Conservation (phyloP, 2,113 vertebrate species). For the Semnopithecus entellus region DNA sequence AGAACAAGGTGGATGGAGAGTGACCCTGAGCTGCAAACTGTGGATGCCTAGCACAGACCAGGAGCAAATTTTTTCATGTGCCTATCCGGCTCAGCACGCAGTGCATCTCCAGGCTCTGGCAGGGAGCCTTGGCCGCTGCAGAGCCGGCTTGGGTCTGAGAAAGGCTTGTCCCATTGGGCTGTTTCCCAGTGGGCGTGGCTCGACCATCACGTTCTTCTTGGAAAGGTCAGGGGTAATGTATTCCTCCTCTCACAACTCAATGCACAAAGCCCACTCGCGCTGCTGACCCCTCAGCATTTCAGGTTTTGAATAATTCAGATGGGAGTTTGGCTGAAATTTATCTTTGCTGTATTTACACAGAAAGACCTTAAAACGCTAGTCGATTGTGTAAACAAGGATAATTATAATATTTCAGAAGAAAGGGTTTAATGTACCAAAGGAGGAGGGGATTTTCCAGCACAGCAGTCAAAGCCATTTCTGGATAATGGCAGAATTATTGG, state of each 20-base stretch:
- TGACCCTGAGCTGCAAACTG: background rate
- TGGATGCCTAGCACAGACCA: background rate
- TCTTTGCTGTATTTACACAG: conserved; percentile 70
- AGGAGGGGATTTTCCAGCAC: background rate
- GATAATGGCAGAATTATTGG: background rate
- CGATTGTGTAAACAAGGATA: conserved; percentile 58
- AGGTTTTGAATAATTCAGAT: conserved; percentile 25
- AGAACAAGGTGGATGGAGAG: background rate
- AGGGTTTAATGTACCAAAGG: background rate
- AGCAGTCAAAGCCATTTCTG: background rate
- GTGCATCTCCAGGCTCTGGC: background rate
- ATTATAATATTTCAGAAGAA: conserved; percentile 69
- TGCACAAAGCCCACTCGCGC: background rate
- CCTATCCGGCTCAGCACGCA: rapidly evolving
- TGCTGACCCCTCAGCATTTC: conserved; percentile 10
- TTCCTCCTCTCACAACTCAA: background rate
- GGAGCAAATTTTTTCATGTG: rapidly evolving
- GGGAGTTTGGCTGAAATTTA: conserved; percentile 66
- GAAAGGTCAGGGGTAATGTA: conserved; percentile 69
- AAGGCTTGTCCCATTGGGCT: background rate
- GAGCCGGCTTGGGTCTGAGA: background rate
- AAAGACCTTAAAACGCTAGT: conserved; percentile 67
- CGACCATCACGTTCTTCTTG: background rate
- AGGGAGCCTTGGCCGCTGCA: background rate
- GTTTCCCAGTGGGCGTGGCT: background rate